Base-by-base conservation (phyloP, 1,140 invertebrate genomes). In the Glossosoma conforme region DNA sequence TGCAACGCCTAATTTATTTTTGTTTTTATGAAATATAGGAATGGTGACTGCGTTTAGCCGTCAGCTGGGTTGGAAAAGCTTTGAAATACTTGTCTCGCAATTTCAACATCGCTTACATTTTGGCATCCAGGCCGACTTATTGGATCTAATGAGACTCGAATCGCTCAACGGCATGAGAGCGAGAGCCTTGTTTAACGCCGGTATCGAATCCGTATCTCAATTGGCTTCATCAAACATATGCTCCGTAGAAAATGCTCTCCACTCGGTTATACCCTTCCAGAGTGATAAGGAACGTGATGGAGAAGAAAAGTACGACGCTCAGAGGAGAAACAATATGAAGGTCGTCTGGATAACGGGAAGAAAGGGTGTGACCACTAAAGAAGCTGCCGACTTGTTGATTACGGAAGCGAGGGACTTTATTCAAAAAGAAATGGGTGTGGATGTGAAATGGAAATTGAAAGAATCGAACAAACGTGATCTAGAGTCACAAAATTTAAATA, bases 81-180 rank as follows among this genome's bases (percentile, higher is more conserved):
- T 99, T 46, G 89, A 96, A 67, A 70, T 95, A 21, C 72, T 99
- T 2, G 78, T 99, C 10, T 83, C 84, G 3, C 89, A 97, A 69
- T 98, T 98, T 70, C 91, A 97, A 76, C 84, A 88, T 58, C 82
- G 97, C 13, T 75, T 99, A 17, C 89, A 92, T 59, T 98, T 98
- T 74, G 97, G 96, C 9, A 86, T 98, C 21, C 87, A 92, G 60
- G 78, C 86, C 37, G 95, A 99, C 65, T 74, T 99, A 4, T 79
- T 95, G 47, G 94, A 98, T 65, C 75, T 99, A 25, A 86, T 98
- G 69, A 80, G 87, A 53, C 70, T 99, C 24, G 79, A 88, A 6
- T 79, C 85, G 57, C 68, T 99, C 24, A 94, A 91, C 70, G 90
- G 89, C 1, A 77, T 86, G 49, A 79, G 87, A 54, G 95, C 95